Percentiles rank a stretch among this genome's conserved stretches.
phyloP scores from a whole-genome alignment of 2,888 invertebrate genomes.

The Callosobruchus maculatus region DNA sequence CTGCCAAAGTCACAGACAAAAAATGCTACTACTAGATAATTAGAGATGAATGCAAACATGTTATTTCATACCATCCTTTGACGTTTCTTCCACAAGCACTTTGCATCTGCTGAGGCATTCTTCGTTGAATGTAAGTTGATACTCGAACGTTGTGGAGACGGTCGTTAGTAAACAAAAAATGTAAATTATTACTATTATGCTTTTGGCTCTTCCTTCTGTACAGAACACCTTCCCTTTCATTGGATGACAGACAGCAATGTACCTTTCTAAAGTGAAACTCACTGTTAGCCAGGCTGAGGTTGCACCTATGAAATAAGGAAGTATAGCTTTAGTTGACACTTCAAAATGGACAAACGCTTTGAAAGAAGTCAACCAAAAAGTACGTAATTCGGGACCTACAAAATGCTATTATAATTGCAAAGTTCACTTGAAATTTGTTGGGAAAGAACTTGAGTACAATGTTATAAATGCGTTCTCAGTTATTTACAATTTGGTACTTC shows the following conservation, averaged over 20 bases:
- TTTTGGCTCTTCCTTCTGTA: constrained; percentile 66
- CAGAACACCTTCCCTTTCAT: constrained; percentile 66
- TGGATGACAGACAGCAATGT: constrained; percentile 72
- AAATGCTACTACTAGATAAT: too few relatives aligned
- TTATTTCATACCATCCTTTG: background rate
- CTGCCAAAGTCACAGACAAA: background rate
- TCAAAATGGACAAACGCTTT: too few relatives aligned
- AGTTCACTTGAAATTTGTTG: too few relatives aligned
- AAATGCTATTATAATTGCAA: too few relatives aligned
- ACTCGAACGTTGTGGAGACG: constrained; percentile 64
- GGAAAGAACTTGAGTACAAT: too few relatives aligned
- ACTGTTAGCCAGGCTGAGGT: constrained; percentile 73
- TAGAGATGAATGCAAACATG: too few relatives aligned
- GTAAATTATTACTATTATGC: constrained; percentile 58
- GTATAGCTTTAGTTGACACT: too few relatives aligned
- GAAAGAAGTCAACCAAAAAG: too few relatives aligned
- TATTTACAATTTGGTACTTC: too few relatives aligned
- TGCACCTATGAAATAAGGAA: constrained; percentile 51
- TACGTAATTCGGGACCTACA: too few relatives aligned
- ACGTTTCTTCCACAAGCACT: background rate
- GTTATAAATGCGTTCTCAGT: too few relatives aligned
- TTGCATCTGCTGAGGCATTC: constrained; percentile 30
- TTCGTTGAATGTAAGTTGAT: constrained; percentile 49
- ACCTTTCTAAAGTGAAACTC: constrained; percentile 72
- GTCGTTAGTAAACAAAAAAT: constrained; percentile 61